Base-by-base conservation (phyloP, 2,888 invertebrate species). In the Tanytarsus gracilentus region DNA sequence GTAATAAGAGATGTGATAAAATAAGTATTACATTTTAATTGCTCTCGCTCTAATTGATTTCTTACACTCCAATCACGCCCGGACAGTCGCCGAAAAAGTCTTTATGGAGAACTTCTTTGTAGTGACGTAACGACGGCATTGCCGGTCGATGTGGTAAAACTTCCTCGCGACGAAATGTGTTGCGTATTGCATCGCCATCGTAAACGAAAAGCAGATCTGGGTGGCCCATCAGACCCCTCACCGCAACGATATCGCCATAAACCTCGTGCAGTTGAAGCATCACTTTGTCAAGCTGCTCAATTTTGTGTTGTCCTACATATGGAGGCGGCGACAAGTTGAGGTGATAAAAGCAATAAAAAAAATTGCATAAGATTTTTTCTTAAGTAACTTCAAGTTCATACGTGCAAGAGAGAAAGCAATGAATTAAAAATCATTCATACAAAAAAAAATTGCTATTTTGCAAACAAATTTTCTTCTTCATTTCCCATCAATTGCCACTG, bases 21-120 rank as follows among this genome's bases (percentile, higher is more conserved):
- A 39, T 59, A 23, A 11, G 16, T 21, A 59, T 33, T 16, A 40
- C 8, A 16, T 40, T 26, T 8, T 30, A n/a, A 21, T 26, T 40
- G 9, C 11, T 8, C 33, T 30, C 18, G 30, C 6, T 61, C 6
- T 53, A 48, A 29, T 27, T 59, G 3, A 33, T 30, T 62, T 78
- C 83, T 81, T 78, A 86, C 85, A 86, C 82, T 70, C 85, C 86
- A 68, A 86, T 85, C 63, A 86, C 76, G 40, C 86, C 86, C 9
- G 84, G 83, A 66, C 81, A 82, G 56, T 83, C 81, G 6, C 83
- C 82, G 68, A 86, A 86, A 69, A 85, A 86, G 59, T 83, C 82
- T 66, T 78, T 81, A 52, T 83, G 77, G 64, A 86, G 70, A 62
- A 80, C 78, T 66, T 82, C 81, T 67, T 86, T 86, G 69, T 86